Conservation (phyloP, 2,797 vertebrate species). For the Linurgus olivaceus region DNA sequence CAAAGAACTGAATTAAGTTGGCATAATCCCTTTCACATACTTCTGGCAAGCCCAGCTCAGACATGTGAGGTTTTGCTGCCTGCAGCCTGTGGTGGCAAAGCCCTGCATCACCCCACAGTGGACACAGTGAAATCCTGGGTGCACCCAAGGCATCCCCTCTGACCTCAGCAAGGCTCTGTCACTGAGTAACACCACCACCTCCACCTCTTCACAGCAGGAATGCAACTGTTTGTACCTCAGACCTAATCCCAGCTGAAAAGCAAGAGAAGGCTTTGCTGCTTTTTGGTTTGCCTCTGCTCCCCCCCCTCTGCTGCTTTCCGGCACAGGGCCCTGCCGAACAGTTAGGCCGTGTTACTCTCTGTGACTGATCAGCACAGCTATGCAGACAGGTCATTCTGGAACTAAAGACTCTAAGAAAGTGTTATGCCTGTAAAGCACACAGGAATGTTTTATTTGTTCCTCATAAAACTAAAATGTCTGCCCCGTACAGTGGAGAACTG, state of each 20-base stretch:
- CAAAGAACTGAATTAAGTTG: not conserved
- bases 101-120: not conserved
- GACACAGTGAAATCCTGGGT: not conserved
- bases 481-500: slow-evolving; percentile 31
- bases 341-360: not conserved
- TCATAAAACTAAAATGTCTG: slow-evolving; percentile 60
- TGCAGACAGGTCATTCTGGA: slow-evolving; percentile 15
- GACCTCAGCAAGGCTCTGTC: not conserved
- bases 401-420: slow-evolving; percentile 55
- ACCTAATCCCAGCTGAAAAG: not conserved
- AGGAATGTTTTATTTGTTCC: slow-evolving; percentile 68
- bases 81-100: not conserved
- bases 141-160: accelerated
- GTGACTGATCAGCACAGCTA: not conserved
- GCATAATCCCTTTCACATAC: not conserved
- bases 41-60: not conserved
- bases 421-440: slow-evolving; percentile 49
- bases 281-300: not conserved
- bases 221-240: not conserved
- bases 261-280: not conserved
- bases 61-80: not conserved
- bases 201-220: not conserved
- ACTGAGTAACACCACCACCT: accelerated
- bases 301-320: not conserved
- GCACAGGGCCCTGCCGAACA: not conserved